Percentiles rank a stretch among this genome's conserved stretches.
Conservation (phyloP, 2,888 invertebrate species). For the Cryptocephalus primarius region DNA sequence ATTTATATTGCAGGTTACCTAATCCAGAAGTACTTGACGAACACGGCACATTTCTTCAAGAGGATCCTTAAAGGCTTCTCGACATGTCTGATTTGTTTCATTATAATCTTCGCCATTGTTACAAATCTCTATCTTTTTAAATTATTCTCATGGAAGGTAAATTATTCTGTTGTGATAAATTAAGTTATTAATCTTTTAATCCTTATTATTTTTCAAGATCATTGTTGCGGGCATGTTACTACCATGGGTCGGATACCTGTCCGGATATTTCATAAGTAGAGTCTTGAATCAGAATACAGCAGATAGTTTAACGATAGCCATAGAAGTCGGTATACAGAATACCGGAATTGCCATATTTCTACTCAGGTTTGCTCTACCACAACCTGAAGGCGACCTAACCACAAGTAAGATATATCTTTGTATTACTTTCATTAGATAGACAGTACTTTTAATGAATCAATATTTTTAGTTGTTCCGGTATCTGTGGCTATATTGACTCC, state of each 20-base stretch:
- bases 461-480: slow-evolving; percentile 69
- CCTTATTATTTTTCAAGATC: slow-evolving; percentile 47
- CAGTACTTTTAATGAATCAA: no score
- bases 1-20: slow-evolving; percentile 17
- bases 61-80: slow-evolving; percentile 79
- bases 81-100: slow-evolving; percentile 65
- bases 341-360: slow-evolving; percentile 87
- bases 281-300: slow-evolving; percentile 48
- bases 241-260: slow-evolving; percentile 70
- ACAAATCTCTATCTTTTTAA: slow-evolving; percentile 85
- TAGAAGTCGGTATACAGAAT: slow-evolving; percentile 91
- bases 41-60: slow-evolving; percentile 57
- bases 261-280: slow-evolving; percentile 55
- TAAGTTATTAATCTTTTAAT: no score
- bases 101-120: slow-evolving; percentile 74
- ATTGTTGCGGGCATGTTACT: slow-evolving; percentile 66
- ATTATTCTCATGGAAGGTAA: slow-evolving; percentile 79
- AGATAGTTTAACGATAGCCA: slow-evolving; percentile 77
- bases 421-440: no score
- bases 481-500: slow-evolving; percentile 91
- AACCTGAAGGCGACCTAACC: slow-evolving; percentile 81
- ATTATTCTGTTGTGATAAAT: slow-evolving; percentile 16
- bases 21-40: slow-evolving; percentile 58
- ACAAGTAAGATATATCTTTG: slow-evolving; percentile 46
- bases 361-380: slow-evolving; percentile 65